These are phyloP conservation scores for Zelleria hepariella DNA, from an alignment of 2,888 invertebrate species.

Conservation along the genomic window DNA sequence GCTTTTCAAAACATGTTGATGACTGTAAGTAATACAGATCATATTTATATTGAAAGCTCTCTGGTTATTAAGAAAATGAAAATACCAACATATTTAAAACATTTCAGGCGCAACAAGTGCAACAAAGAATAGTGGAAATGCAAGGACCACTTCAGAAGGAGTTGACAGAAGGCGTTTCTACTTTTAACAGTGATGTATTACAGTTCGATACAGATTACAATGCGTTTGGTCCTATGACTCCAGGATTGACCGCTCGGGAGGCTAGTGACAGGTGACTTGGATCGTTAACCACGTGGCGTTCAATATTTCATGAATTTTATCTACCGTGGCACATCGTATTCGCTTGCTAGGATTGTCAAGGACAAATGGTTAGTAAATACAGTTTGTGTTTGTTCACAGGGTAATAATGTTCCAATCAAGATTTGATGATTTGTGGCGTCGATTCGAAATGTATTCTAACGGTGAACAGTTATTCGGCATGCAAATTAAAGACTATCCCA, in stretches of 20 bases:
- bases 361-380: no score
- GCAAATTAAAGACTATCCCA: slow-evolving; percentile 86
- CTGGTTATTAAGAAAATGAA: no score
- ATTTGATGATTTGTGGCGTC: slow-evolving; percentile 87
- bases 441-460: slow-evolving; percentile 85
- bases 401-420: slow-evolving; percentile 82
- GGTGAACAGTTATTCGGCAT: slow-evolving; percentile 90
- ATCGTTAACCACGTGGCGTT: not conserved
- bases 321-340: no score
- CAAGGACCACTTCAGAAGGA: slow-evolving; percentile 83
- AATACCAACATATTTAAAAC: no score
- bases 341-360: no score
- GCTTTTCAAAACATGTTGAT: slow-evolving; percentile 82
- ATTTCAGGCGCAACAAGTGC: slow-evolving; percentile 75
- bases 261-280: slow-evolving; percentile 81
- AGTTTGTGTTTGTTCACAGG: no score
- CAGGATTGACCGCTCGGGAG: slow-evolving; percentile 86
- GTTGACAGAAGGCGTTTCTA: slow-evolving; percentile 77
- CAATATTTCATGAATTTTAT: no score
- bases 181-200: slow-evolving; percentile 76
- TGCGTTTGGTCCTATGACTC: slow-evolving; percentile 86
- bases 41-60: no score
- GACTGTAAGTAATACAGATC: slow-evolving; percentile 70
- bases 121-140: slow-evolving; percentile 78
- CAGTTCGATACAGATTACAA: slow-evolving; percentile 82